These are phyloP conservation scores for Brachystomella parvula DNA, from an alignment of 1,140 invertebrate genomes.

Conservation along the genomic window DNA sequence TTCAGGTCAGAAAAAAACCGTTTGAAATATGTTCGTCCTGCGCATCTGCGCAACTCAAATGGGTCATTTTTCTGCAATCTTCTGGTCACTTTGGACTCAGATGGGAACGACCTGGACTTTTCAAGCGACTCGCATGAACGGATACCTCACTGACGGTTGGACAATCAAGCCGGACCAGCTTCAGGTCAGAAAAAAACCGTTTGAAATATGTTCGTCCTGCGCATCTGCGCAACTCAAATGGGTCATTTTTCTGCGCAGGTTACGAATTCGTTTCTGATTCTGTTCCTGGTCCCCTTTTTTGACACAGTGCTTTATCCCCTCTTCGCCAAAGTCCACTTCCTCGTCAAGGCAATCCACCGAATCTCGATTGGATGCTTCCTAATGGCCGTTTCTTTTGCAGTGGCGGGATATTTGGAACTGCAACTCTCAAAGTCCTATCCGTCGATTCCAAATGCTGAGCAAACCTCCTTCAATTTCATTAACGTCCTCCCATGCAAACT, in stretches of 20 bases:
- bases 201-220: background rate
- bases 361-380: conserved; percentile 69
- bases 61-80: background rate
- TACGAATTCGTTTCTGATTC: conserved; percentile 74
- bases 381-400: conserved; percentile 71
- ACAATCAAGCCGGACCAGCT: conserved; percentile 80
- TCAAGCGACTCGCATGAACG: conserved; percentile 84
- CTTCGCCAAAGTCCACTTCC: conserved; percentile 42
- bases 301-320: conserved; percentile 53
- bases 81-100: background rate
- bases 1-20: conserved; percentile 67
- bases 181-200: too few relatives aligned
- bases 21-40: background rate
- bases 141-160: conserved; percentile 55
- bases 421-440: conserved; percentile 55
- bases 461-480: conserved; percentile 40
- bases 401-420: conserved; percentile 78
- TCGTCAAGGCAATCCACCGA: conserved; percentile 62
- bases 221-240: too few relatives aligned
- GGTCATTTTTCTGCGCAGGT: conserved; percentile 42
- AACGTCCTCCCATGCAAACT: conserved; percentile 32
- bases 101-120: conserved; percentile 64
- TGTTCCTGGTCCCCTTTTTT: conserved; percentile 80
- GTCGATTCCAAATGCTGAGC: conserved; percentile 28
- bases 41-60: too few relatives aligned